These are phyloP conservation scores for Oeneis ivallda DNA, from an alignment of 2,888 invertebrate genomes.

Conservation along the genomic window DNA sequence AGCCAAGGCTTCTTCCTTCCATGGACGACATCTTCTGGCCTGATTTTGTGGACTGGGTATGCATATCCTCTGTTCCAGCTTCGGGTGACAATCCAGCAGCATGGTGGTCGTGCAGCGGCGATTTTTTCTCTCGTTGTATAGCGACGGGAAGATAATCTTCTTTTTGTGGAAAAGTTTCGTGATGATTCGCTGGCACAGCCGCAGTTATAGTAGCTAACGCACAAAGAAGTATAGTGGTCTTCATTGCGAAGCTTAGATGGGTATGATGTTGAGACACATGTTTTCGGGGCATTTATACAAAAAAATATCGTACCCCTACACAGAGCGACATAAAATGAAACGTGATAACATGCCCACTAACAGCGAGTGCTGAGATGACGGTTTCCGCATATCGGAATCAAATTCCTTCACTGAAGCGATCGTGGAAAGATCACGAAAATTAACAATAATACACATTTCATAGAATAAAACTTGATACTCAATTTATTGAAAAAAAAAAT, in stretches of 20 bases:
- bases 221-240: slow-evolving; percentile 64
- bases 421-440: slow-evolving; percentile 13
- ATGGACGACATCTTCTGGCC: slow-evolving; percentile 36
- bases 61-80: slow-evolving; percentile 24
- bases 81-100: slow-evolving; percentile 31
- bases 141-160: slow-evolving; percentile 39
- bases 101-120: slow-evolving; percentile 45
- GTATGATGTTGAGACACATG: slow-evolving; percentile 54
- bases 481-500: background rate
- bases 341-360: slow-evolving; percentile 51
- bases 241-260: slow-evolving; percentile 59
- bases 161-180: slow-evolving; percentile 45
- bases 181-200: slow-evolving; percentile 58
- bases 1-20: slow-evolving; percentile 48
- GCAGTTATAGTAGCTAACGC: slow-evolving; percentile 57
- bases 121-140: slow-evolving; percentile 56
- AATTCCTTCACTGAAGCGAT: slow-evolving; percentile 12
- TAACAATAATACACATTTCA: background rate
- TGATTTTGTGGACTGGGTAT: slow-evolving; percentile 17
- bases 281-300: slow-evolving; percentile 63
- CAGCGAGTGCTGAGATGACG: slow-evolving; percentile 52
- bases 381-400: slow-evolving; percentile 46
- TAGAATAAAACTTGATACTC: background rate
- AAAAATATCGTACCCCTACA: slow-evolving; percentile 43
- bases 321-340: slow-evolving; percentile 48